Evolutionary conservation across 2,797 vertebrate species (phyloP).

Genomic region (Bucorvus abyssinicus): DNA sequence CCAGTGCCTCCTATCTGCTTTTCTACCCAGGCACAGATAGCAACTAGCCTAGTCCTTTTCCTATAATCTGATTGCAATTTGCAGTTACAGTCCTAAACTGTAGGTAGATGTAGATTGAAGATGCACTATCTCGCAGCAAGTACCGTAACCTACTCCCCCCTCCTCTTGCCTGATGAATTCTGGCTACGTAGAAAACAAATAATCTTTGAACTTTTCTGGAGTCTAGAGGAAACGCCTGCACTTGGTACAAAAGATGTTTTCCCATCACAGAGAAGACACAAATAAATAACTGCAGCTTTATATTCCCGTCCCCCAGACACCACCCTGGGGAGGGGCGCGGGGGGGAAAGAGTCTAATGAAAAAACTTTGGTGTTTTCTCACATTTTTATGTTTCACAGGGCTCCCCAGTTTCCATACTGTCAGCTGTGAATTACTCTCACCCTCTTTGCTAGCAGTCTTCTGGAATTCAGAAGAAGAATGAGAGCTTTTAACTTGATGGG

Average conservation of each 20-base stretch:
- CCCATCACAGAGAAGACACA: background rate
- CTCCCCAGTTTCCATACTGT: background rate
- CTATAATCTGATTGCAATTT: background rate
- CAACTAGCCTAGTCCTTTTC: background rate
- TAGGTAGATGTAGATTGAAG: background rate
- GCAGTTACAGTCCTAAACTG: background rate
- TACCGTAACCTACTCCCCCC: background rate
- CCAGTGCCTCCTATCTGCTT: background rate
- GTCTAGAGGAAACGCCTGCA: background rate
- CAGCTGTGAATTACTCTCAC: background rate
- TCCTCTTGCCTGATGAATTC: background rate
- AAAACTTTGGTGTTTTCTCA: background rate
- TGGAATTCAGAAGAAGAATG: background rate
- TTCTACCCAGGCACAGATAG: background rate
- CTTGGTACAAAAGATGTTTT: background rate
- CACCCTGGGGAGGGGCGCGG: background rate
- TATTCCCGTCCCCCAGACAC: background rate
- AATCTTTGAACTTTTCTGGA: background rate
- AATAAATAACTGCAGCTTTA: background rate
- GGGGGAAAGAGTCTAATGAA: background rate
- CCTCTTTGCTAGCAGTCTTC: background rate
- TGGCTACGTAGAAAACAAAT: background rate
- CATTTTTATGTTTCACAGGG: background rate
- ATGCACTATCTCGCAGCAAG: background rate
- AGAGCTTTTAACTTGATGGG: background rate